These are phyloP conservation scores for Phortica okadai DNA, from an alignment of 2,888 invertebrate species.

Conservation along the genomic window DNA sequence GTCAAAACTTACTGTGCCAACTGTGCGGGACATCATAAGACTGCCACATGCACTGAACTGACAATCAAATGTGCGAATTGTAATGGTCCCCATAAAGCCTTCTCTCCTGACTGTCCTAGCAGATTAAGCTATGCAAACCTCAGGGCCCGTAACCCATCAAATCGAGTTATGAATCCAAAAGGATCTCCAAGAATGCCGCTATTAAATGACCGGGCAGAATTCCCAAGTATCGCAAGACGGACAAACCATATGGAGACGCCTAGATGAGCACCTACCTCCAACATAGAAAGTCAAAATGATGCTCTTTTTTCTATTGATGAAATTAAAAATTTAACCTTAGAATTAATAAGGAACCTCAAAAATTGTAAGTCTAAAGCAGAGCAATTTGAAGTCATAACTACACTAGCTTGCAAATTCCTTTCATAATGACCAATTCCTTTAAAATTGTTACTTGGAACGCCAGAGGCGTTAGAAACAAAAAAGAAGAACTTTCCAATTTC, in stretches of 20 bases:
- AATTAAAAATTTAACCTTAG: constrained; percentile 35
- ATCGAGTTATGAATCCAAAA: neutral
- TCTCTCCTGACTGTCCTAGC: constrained; percentile 29
- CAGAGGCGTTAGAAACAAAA: too few species aligned
- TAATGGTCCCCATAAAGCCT: constrained; percentile 8
- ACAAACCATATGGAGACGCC: neutral
- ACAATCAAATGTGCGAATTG: constrained; percentile 12
- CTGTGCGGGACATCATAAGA: constrained; percentile 28
- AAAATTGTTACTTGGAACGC: constrained; percentile 34
- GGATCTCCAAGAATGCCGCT: constrained; percentile 6
- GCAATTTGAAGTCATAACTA: constrained; percentile 39
- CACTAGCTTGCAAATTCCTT: constrained; percentile 37
- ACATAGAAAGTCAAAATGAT: neutral
- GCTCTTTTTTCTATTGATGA: constrained; percentile 4
- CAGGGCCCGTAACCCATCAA: neutral
- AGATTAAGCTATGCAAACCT: constrained; percentile 19
- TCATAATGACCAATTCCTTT: constrained; percentile 30
- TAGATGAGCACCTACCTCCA: neutral
- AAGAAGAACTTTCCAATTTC: neutral
- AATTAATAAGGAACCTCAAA: too few species aligned
- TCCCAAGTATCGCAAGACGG: constrained; percentile 17
- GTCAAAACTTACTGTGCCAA: constrained; percentile 38
- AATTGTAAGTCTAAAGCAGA: too few species aligned
- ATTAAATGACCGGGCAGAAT: constrained; percentile 12
- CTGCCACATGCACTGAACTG: constrained; percentile 8